These are phyloP conservation scores for Drosophila setosimentum DNA, from an alignment of 2,888 invertebrate species.

Conservation along the genomic window DNA sequence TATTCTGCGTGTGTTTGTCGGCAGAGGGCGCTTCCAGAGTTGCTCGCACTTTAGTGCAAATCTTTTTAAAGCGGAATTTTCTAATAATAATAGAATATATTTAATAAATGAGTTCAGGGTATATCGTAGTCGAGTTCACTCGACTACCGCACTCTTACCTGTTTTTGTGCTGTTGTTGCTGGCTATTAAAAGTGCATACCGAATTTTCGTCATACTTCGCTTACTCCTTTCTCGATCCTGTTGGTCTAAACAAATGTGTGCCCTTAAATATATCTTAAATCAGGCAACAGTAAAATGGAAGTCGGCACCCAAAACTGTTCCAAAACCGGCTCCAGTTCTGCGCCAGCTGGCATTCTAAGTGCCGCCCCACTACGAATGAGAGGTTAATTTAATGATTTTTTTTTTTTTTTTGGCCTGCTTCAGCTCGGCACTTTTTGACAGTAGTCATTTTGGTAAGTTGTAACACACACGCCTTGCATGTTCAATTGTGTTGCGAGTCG, in stretches of 20 bases:
- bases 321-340: constrained; percentile 7
- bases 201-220: constrained; percentile 34
- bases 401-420: constrained; percentile 33
- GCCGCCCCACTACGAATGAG: constrained; percentile 43
- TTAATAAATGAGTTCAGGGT: not conserved
- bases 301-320: constrained; percentile 7
- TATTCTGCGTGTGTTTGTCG: no score
- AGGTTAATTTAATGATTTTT: constrained; percentile 47
- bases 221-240: constrained; percentile 14
- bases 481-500: constrained; percentile 54
- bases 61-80: no score
- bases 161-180: not conserved
- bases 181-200: constrained; percentile 58
- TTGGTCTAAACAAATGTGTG: constrained; percentile 48
- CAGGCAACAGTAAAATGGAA: constrained; percentile 44
- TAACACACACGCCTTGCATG: constrained; percentile 71
- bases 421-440: constrained; percentile 54
- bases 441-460: constrained; percentile 52
- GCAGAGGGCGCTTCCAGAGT: no score
- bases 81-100: no score
- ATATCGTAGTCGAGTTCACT: not conserved
- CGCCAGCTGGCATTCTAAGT: constrained; percentile 14
- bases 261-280: constrained; percentile 47
- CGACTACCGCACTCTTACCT: not conserved
- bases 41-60: no score